A percentile compares a stretch with the other conserved stretches of the same genome.
Evolutionary conservation across 1,140 invertebrate species (phyloP).

Genomic region (Lepidurus packardi): DNA sequence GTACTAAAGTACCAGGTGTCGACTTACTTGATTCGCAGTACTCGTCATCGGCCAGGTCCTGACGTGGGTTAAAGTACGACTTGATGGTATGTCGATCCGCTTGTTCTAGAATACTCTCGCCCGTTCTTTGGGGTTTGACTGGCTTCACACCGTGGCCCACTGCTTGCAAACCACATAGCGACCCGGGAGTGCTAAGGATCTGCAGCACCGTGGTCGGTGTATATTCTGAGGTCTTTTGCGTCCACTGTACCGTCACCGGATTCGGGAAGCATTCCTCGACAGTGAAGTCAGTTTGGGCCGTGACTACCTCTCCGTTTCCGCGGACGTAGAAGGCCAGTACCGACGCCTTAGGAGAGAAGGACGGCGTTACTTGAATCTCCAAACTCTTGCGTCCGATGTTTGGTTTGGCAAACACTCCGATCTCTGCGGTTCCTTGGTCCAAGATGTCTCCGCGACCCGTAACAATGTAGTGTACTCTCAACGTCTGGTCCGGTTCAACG

Average conservation of each 20-base stretch:
- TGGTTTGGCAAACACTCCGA: not conserved
- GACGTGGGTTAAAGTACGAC: not conserved
- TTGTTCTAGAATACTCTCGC: not conserved
- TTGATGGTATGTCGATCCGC: not conserved
- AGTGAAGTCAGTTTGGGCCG: slow-evolving; percentile 14
- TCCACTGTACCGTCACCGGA: not conserved
- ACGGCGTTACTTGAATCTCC: not conserved
- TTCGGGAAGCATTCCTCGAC: slow-evolving; percentile 1
- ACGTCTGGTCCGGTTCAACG: not conserved
- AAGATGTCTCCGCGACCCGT: not conserved
- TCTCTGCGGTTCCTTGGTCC: not conserved
- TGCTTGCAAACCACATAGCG: not conserved
- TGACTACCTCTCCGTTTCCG: slow-evolving; percentile 23
- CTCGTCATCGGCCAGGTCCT: not conserved
- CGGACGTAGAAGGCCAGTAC: not conserved
- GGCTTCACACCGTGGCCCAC: not conserved
- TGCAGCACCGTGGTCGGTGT: not conserved
- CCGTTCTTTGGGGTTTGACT: not conserved
- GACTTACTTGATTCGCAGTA: not conserved
- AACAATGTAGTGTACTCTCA: not conserved
- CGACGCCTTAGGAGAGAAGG: not conserved
- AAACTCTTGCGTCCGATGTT: not conserved
- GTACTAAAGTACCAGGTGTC: too few species aligned
- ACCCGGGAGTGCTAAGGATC: not conserved
- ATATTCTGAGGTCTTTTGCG: not conserved